A percentile compares a stretch with the other conserved stretches of the same genome.
Conservation (phyloP, 2,888 invertebrate species). For the Amphipoea lucens region DNA sequence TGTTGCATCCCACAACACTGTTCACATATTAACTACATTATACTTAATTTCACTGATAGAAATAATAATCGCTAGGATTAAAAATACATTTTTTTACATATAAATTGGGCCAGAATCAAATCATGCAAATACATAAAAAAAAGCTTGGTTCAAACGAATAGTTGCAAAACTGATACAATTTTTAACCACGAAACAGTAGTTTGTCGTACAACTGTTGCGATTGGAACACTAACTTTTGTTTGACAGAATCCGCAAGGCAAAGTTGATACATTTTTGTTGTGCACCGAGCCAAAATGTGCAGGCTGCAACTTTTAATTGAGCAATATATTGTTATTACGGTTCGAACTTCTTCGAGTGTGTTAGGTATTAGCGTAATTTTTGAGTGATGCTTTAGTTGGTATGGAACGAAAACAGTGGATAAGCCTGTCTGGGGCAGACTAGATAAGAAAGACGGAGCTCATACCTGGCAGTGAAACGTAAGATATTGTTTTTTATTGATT, state of each 20-base stretch:
- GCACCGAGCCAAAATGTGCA: neutral
- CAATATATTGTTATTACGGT: conserved; percentile 9
- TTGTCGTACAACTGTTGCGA: conserved; percentile 48
- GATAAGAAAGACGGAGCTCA: neutral
- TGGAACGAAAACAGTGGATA: neutral
- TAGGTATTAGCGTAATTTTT: neutral
- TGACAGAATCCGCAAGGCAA: conserved; percentile 41
- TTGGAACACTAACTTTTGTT: conserved; percentile 47
- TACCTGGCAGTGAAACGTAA: neutral
- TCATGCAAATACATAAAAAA: neutral
- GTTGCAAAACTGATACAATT: conserved; percentile 28
- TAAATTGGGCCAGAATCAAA: neutral
- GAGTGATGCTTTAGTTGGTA: neutral
- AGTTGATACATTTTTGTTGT: conserved; percentile 41
- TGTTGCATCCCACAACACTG: neutral
- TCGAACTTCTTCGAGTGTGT: neutral
- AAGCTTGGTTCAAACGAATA: neutral
- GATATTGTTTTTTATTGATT: neutral
- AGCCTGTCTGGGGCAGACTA: neutral
- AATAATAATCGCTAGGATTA: neutral
- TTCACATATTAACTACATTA: neutral
- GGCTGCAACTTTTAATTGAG: conserved; percentile 2
- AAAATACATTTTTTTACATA: neutral
- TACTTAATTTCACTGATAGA: neutral
- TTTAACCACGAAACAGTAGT: conserved; percentile 41